Conservation (phyloP, 1,140 invertebrate species). For the Trypoxylus dichotomus region DNA sequence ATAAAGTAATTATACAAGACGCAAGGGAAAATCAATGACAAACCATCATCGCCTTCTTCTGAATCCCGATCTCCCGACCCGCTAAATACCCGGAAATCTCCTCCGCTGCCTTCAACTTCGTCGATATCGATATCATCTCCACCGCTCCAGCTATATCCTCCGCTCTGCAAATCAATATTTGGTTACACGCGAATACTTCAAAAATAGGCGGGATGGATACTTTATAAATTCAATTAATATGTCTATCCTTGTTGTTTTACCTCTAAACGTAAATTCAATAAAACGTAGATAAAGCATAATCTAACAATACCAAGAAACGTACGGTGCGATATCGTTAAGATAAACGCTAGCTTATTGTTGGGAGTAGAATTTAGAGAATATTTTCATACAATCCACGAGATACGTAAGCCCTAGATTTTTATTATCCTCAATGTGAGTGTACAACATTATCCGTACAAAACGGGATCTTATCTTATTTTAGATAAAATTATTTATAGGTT, state of each 20-base stretch:
- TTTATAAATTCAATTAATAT: too few species aligned
- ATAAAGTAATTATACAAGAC: neutral
- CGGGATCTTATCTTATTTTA: neutral
- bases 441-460: too few species aligned
- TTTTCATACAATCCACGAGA: too few species aligned
- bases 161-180: neutral
- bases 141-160: conserved; percentile 44
- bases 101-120: conserved; percentile 57
- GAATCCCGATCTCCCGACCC: conserved; percentile 16
- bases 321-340: neutral
- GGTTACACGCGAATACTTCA: too few species aligned
- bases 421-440: too few species aligned
- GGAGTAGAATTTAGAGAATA: too few species aligned
- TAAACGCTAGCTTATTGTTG: neutral
- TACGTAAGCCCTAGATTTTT: too few species aligned
- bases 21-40: neutral
- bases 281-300: too few species aligned
- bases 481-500: conserved; percentile 6
- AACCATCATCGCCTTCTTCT: conserved; percentile 20
- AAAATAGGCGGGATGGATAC: too few species aligned
- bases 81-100: conserved; percentile 54
- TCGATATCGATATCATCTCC: conserved; percentile 56
- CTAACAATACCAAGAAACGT: too few species aligned
- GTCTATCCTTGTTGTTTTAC: too few species aligned
- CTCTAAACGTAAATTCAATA: too few species aligned